Percentiles rank a stretch among this genome's conserved stretches.
Conservation (phyloP, 30 jellyfish, hydroid and myxozoan genomes). For the Nemopilema nomurai region DNA sequence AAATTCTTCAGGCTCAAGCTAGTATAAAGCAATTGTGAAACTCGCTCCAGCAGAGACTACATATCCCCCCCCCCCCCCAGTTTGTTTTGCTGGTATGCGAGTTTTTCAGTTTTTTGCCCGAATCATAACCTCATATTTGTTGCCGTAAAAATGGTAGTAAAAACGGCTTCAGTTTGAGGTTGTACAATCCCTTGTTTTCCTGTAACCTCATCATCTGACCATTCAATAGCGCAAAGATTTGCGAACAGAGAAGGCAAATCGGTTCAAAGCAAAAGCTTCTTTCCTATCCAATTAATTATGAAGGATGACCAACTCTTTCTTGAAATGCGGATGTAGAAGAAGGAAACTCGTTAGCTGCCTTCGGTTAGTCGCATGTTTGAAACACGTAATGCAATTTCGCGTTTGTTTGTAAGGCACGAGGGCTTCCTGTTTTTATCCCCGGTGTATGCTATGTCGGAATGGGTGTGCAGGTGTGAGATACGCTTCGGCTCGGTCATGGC, state of each 20-base stretch:
- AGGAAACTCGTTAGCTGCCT: conserved; percentile 15
- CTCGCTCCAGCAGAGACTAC: no score
- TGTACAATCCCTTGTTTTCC: background rate
- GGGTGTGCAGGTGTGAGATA: background rate
- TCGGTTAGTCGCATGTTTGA: conserved; percentile 2
- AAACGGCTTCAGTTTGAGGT: background rate
- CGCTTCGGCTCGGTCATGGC: background rate
- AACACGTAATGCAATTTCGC: conserved; percentile 6
- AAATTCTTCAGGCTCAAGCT: no score
- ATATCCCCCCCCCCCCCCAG: no score
- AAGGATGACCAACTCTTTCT: background rate
- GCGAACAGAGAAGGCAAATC: background rate
- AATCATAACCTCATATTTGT: no score
- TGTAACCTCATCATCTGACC: background rate
- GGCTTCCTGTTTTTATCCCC: conserved; percentile 9
- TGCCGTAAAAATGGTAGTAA: no score
- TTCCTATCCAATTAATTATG: background rate
- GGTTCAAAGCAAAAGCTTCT: background rate
- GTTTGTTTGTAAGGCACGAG: conserved; percentile 9
- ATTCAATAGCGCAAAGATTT: background rate
- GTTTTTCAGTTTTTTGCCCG: no score
- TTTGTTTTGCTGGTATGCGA: no score
- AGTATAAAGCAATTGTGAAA: no score
- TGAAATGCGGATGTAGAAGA: background rate
- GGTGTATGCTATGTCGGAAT: background rate